Base-by-base conservation (phyloP, 2,888 invertebrate genomes). In the Cheilosia impressa region DNA sequence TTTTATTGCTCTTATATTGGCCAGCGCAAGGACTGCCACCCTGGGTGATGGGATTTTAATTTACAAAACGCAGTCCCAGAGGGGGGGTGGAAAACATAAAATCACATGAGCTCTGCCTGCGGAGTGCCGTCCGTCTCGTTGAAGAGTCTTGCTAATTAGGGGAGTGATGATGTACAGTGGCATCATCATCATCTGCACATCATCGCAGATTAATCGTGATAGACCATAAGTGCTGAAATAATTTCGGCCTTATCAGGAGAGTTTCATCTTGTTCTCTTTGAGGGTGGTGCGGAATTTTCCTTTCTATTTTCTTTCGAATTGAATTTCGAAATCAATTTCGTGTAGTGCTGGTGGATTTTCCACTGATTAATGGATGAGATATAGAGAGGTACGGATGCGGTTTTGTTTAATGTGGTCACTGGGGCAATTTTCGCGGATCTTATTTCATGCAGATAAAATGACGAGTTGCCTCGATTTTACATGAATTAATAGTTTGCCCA, bases 21-120 rank as follows among this genome's bases (percentile, higher is more conserved):
- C 10, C 34, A 17, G 41, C 58, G 47, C 47, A 47, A 31, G 27
- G 19, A 47, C 55, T 13, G 3, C 52, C 6, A 41, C 13, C 15
- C 7, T n/a, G 38, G 57, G 57, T 43, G 75, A 82, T 63, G 57
- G 66, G 66, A 73, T 79, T 68, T 69, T 68, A 83, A 79, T 83
- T 73, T 73, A 69, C 52, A 52, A 79, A 83, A 83, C 55, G 41
- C 77, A 66, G 7, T 58, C 43, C 57, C 43, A 43, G 15, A 31
- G 53, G 63, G 66, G 55, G 43, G 57, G 57, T 47, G 38, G 31
- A 38, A 24, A 17, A 41, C 63, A 81, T 76, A 63, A 69, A 63
- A 69, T 69, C 81, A 60, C 22, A 57, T 58, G 68, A 57, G 58
- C 45, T 52, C 10, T 27, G n/a, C 10, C 62, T 13, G 31, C 5